Evolutionary conservation across 2,113 vertebrate species (phyloP).

Genomic region (Hippoglossus stenolepis): DNA sequence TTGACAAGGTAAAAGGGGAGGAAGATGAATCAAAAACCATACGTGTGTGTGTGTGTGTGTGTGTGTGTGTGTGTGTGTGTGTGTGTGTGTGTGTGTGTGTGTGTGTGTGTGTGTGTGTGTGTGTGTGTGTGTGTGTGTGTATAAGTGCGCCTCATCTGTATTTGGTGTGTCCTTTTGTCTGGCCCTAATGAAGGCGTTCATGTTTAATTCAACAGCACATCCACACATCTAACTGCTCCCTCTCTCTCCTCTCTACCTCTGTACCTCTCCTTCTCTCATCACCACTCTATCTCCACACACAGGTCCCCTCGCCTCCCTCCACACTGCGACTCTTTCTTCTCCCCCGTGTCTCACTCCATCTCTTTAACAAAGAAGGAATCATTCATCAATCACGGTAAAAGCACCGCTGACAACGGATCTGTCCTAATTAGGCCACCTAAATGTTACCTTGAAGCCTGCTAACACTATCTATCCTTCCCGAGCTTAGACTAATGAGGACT

Average conservation of each 20-base stretch:
- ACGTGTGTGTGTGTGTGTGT: neutral
- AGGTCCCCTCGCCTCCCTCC: slow-evolving; percentile 66
- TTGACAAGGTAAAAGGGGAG: slow-evolving; percentile 69
- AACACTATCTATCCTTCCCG: slow-evolving; percentile 62
- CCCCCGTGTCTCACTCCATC: slow-evolving; percentile 68
- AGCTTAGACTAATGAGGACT: slow-evolving; percentile 58
- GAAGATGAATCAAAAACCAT: slow-evolving; percentile 50
- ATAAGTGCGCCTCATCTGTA: slow-evolving; percentile 60
- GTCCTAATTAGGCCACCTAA: slow-evolving; percentile 83
- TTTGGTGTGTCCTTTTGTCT: slow-evolving; percentile 81
- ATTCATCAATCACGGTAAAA: slow-evolving; percentile 89
- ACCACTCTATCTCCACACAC: slow-evolving; percentile 69
- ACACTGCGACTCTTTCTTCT: slow-evolving; percentile 62
- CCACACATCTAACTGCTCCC: slow-evolving; percentile 70
- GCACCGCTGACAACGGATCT: slow-evolving; percentile 84
- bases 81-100: neutral
- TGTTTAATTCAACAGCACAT: slow-evolving; percentile 87
- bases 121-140: neutral
- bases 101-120: neutral
- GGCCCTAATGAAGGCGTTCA: slow-evolving; percentile 81
- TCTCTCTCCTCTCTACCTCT: slow-evolving; percentile 30
- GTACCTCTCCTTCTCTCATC: slow-evolving; percentile 58
- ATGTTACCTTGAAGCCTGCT: slow-evolving; percentile 80
- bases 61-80: neutral
- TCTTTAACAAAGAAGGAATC: slow-evolving; percentile 81